phyloP scores from a whole-genome alignment of 2,888 invertebrate species.

The Diploptera punctata region DNA sequence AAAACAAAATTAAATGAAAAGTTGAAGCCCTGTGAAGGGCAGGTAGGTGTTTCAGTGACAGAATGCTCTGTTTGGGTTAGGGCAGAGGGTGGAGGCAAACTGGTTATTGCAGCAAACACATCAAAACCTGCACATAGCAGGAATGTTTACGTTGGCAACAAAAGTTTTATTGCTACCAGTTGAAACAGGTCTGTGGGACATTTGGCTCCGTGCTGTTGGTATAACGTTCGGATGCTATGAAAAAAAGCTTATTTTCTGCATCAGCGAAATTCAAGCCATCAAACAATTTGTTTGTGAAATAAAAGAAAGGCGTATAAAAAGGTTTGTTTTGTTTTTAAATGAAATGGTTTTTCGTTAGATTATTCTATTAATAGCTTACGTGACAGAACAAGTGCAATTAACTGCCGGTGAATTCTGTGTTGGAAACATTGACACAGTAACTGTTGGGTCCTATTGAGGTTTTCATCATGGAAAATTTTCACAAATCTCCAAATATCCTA shows the following conservation, averaged over 20 bases:
- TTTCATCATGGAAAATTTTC: no score
- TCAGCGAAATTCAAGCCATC: neutral
- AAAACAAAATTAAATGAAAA: slow-evolving; percentile 17
- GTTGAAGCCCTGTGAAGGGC: neutral
- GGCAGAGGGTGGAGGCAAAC: neutral
- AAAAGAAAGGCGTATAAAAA: neutral
- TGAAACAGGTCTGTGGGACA: slow-evolving; percentile 17
- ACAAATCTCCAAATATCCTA: no score
- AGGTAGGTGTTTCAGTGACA: neutral
- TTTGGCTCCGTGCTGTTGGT: slow-evolving; percentile 2
- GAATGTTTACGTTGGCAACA: slow-evolving; percentile 19
- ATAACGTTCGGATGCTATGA: slow-evolving; percentile 9
- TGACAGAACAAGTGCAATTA: no score
- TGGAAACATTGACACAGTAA: no score
- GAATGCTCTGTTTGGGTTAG: no score
- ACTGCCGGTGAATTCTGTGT: no score
- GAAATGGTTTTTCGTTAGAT: neutral
- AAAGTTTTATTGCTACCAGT: slow-evolving; percentile 16
- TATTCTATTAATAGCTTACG: neutral
- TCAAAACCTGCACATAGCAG: slow-evolving; percentile 24
- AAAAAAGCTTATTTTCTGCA: slow-evolving; percentile 12
- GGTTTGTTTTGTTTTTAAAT: neutral
- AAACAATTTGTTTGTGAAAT: neutral
- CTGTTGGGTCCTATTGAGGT: no score
- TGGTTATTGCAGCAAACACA: slow-evolving; percentile 16